Percentiles rank a stretch among this genome's conserved stretches.
Evolutionary conservation across 2,888 invertebrate species (phyloP).

Genomic region (Leptothorax acervorum): DNA sequence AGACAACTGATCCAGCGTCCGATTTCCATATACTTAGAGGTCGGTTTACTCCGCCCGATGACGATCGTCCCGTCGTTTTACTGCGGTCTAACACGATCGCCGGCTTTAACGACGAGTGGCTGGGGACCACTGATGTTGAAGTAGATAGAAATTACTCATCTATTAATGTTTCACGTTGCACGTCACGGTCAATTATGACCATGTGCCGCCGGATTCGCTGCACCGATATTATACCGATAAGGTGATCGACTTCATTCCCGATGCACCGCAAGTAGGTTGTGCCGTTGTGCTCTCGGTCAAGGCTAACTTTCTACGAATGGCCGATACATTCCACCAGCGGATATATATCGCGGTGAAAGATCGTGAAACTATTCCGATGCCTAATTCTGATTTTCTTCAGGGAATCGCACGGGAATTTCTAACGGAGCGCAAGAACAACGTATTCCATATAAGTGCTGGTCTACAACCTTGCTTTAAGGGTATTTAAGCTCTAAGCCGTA

Average conservation of each 20-base stretch:
- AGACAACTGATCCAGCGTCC: neutral
- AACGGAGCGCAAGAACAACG: neutral
- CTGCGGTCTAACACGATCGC: neutral
- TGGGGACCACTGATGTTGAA: too few relatives aligned
- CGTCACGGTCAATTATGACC: neutral
- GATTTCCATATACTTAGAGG: conserved; percentile 6
- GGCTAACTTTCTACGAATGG: conserved; percentile 73
- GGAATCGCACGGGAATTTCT: neutral
- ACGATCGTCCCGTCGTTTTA: neutral
- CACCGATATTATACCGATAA: conserved; percentile 27
- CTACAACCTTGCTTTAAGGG: too few relatives aligned
- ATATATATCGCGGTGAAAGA: neutral
- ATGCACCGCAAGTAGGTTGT: conserved; percentile 74
- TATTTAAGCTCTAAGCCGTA: too few relatives aligned
- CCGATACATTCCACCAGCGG: conserved; percentile 30
- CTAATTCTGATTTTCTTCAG: neutral
- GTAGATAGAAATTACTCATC: neutral
- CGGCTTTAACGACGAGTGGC: neutral
- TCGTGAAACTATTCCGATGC: neutral
- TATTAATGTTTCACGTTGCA: neutral
- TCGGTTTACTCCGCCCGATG: neutral
- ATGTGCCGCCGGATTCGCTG: neutral
- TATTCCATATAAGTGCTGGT: neutral
- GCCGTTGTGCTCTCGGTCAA: conserved; percentile 76
- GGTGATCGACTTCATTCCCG: conserved; percentile 66